phyloP scores from a whole-genome alignment of 1,140 invertebrate genomes.

The Drosophila subobscura region DNA sequence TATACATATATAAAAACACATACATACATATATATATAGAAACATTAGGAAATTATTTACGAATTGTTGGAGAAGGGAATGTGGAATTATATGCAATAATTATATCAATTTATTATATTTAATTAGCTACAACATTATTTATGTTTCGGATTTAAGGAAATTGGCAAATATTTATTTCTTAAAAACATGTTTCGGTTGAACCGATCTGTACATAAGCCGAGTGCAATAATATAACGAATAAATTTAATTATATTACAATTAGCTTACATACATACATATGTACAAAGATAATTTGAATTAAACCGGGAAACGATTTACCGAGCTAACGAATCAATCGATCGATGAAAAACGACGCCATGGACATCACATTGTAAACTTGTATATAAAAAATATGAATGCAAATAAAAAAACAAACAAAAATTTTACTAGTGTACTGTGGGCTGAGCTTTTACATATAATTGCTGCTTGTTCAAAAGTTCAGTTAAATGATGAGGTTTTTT shows the following conservation, averaged over 20 bases:
- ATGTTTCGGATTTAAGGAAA: neutral
- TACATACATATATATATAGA: conserved; percentile 30
- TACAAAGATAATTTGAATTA: conserved; percentile 32
- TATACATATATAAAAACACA: conserved; percentile 19
- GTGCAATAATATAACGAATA: conserved; percentile 56
- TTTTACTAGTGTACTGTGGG: conserved; percentile 46
- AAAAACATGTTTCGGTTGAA: conserved; percentile 7
- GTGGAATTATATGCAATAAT: conserved; percentile 34
- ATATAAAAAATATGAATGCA: conserved; percentile 77
- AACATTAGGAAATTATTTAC: conserved; percentile 26
- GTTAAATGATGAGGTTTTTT: no score
- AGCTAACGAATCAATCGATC: conserved; percentile 33
- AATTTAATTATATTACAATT: conserved; percentile 43
- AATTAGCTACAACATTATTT: neutral
- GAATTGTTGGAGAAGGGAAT: conserved; percentile 36
- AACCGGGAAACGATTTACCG: conserved; percentile 55
- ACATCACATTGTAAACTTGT: conserved; percentile 76
- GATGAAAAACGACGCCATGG: conserved; percentile 35
- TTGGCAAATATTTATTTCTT: conserved; percentile 5
- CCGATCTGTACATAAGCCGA: conserved; percentile 59
- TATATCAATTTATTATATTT: conserved; percentile 10
- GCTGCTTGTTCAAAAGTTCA: no score
- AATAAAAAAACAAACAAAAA: conserved; percentile 60
- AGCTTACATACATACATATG: conserved; percentile 35
- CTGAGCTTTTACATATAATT: no score